Percentiles rank a stretch among this genome's conserved stretches.
Conservation (phyloP, 2,113 vertebrate species). For the Mustelus asterias region DNA sequence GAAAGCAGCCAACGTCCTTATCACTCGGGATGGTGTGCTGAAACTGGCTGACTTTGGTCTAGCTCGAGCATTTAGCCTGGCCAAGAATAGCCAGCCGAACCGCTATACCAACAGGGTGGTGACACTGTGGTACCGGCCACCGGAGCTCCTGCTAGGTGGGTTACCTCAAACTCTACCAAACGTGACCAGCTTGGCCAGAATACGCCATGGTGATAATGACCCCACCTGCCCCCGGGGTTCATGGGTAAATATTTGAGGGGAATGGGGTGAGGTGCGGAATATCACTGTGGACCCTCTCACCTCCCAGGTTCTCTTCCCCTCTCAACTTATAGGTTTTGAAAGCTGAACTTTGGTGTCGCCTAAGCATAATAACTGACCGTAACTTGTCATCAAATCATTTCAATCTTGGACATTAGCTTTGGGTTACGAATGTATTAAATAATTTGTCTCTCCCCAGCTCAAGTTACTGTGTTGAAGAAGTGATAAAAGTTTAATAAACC, state of each 20-base stretch:
- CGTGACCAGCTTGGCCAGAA: neutral
- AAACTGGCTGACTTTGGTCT: conserved; percentile 94
- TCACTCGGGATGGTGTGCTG: conserved; percentile 88
- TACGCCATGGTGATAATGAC: neutral
- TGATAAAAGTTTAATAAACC: neutral
- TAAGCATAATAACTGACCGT: too few species aligned
- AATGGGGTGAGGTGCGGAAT: too few species aligned
- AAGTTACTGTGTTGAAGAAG: neutral
- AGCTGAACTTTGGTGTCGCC: too few species aligned
- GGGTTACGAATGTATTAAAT: too few species aligned
- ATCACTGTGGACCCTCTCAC: too few species aligned
- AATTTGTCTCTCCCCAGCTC: neutral
- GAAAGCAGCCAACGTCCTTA: conserved; percentile 95
- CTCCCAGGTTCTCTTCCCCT: too few species aligned
- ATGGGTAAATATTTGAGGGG: neutral
- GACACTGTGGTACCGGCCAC: conserved; percentile 92
- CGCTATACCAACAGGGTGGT: conserved; percentile 96
- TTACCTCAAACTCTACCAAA: neutral
- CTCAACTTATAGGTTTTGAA: too few species aligned
- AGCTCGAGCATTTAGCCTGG: conserved; percentile 91
- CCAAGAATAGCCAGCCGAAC: conserved; percentile 96
- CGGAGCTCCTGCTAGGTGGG: conserved; percentile 88
- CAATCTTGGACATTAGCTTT: too few species aligned
- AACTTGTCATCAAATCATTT: too few species aligned
- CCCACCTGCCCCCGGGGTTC: too few species aligned